These are phyloP conservation scores for Amphiprion clarkii DNA, from an alignment of 2,797 vertebrate species.

Conservation along the genomic window DNA sequence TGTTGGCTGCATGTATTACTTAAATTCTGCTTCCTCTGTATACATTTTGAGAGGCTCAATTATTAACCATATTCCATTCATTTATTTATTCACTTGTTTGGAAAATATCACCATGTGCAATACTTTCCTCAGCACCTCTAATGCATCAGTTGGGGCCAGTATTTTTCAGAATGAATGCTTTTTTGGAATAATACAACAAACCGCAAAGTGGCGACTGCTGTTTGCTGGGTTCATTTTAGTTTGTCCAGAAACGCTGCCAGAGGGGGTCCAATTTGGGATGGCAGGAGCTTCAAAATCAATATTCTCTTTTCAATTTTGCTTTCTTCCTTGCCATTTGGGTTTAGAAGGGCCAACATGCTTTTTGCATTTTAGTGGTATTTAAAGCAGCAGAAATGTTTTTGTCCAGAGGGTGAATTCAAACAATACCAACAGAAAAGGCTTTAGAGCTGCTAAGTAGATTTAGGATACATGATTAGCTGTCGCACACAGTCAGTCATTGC, in stretches of 20 bases:
- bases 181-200: constrained; percentile 41
- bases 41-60: constrained; percentile 18
- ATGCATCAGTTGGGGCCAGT: constrained; percentile 18
- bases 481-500: constrained; percentile 27
- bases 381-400: constrained; percentile 48
- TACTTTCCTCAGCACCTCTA: constrained; percentile 26
- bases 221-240: constrained; percentile 58
- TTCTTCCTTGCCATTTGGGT: constrained; percentile 33
- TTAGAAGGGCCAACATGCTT: constrained; percentile 27
- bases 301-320: constrained; percentile 19
- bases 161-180: constrained; percentile 26
- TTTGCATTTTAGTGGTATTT: constrained; percentile 48
- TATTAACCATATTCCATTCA: constrained; percentile 17
- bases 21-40: constrained; percentile 12
- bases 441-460: constrained; percentile 48
- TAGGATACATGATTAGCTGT: constrained; percentile 63
- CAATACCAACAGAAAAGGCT: constrained; percentile 37
- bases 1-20: constrained; percentile 7
- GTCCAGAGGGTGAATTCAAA: constrained; percentile 44
- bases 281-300: constrained; percentile 40
- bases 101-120: constrained; percentile 6
- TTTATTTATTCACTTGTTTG: constrained; percentile 32
- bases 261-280: constrained; percentile 53
- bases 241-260: constrained; percentile 48
- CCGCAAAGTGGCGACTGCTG: constrained; percentile 33